Evolutionary conservation across 1,140 invertebrate species (phyloP), one percentile per base, ranked within the genome.

Genomic region (Eupristina koningsbergeri): DNA sequence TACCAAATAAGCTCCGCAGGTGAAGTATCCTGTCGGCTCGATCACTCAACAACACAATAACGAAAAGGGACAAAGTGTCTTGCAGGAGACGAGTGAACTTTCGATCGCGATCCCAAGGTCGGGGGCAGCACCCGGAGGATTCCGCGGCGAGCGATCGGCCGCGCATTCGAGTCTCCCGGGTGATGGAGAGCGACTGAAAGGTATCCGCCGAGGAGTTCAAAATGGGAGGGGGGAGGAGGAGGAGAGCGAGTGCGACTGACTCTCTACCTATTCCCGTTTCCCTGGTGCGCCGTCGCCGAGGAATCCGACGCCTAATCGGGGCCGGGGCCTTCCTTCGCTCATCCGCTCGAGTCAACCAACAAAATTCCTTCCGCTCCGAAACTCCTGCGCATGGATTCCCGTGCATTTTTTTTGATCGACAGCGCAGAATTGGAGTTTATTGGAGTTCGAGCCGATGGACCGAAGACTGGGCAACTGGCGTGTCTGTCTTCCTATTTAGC

Each of bases 161-260:
- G 34, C 47, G 73, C 73, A 22, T 75, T 50, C 73, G 45, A 50
- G n/a, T 45, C 73, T 75, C 73, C 13, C 73, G 73, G 73, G 73
- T 8, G 73, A 75, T 45, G 73, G 45, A 39, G 45, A 34, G n/a
- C 34, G 11, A 75, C 73, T 75, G 45, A 47, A 73, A 73, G 69
- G 39, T 45, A 41, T 5, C 3, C 64, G 64, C 36, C 15, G 31
- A 67, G 29, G 53, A 22, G 53, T 26, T 26, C 22, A n/a, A n/a
- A n/a, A n/a, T n/a, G n/a, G n/a, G n/a, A n/a, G n/a, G n/a, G n/a
- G n/a, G n/a, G n/a, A n/a, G n/a, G n/a, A n/a, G n/a, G n/a, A n/a
- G n/a, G n/a, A n/a, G n/a, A n/a, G n/a, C n/a, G n/a, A n/a, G n/a
- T n/a, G n/a, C n/a, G n/a, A n/a, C n/a, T n/a, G n/a, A n/a, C n/a